Conservation (phyloP, 2,888 invertebrate species). For the Desoria tigrina region DNA sequence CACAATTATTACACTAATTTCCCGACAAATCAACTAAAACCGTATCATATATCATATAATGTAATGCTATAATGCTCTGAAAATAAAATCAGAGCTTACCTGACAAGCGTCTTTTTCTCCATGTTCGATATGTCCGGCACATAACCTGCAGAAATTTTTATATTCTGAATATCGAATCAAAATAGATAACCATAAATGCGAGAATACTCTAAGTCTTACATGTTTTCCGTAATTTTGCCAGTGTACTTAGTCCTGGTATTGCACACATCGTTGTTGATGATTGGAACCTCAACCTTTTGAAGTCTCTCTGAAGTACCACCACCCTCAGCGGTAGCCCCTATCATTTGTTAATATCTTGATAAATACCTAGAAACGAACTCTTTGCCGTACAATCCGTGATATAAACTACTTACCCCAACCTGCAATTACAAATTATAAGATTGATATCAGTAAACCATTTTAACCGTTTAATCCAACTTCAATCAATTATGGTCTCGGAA, state of each 20-base stretch:
- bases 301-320: slow-evolving; percentile 36
- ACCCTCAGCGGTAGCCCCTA: slow-evolving; percentile 28
- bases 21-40: not conserved
- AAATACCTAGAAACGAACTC: not conserved
- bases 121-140: slow-evolving; percentile 35
- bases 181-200: too few relatives aligned
- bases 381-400: too few relatives aligned
- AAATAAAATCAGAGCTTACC: too few relatives aligned
- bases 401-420: slow-evolving; percentile 12
- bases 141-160: slow-evolving; percentile 12
- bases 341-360: not conserved
- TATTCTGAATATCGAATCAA: too few relatives aligned
- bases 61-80: not conserved
- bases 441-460: not conserved
- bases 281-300: slow-evolving; percentile 49
- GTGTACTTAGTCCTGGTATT: slow-evolving; percentile 41
- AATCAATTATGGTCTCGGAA: not conserved
- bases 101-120: slow-evolving; percentile 29
- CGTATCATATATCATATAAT: not conserved
- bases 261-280: slow-evolving; percentile 44
- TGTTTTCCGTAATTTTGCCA: slow-evolving; percentile 39
- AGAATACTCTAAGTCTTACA: too few relatives aligned
- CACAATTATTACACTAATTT: too few relatives aligned
- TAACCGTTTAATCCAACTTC: too few relatives aligned
- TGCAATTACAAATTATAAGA: not conserved